Percentiles rank a stretch among this genome's conserved stretches.
Conservation (phyloP, 2,888 invertebrate species). For the Colostygia pectinataria region DNA sequence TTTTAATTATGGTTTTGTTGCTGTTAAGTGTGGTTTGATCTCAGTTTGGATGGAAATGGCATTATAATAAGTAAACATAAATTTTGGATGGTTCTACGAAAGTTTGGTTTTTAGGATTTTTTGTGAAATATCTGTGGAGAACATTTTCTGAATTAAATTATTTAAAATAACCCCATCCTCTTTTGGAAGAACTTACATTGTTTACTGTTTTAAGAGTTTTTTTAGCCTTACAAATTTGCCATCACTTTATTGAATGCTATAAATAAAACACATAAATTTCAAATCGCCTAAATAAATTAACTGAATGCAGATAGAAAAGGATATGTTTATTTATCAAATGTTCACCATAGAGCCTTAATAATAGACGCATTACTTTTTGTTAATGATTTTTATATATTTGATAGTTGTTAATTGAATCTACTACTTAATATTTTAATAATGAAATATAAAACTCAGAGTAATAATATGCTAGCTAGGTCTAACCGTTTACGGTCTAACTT, state of each 20-base stretch:
- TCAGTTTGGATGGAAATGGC: conserved; percentile 8
- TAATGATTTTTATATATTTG: conserved; percentile 28
- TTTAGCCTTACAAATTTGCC: too few species aligned
- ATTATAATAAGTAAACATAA: neutral
- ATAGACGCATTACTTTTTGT: conserved; percentile 48
- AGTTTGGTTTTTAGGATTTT: neutral
- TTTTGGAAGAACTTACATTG: neutral
- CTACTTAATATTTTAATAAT: conserved; percentile 58
- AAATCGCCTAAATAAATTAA: conserved; percentile 44
- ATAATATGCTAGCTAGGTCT: conserved; percentile 5
- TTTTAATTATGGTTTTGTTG: neutral
- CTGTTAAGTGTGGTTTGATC: neutral
- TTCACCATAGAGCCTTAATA: conserved; percentile 46
- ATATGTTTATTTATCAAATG: conserved; percentile 47
- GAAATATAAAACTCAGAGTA: conserved; percentile 22
- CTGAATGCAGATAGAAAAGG: conserved; percentile 52
- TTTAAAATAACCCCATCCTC: too few species aligned
- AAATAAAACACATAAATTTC: conserved; percentile 25
- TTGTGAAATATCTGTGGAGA: neutral
- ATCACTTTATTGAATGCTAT: neutral
- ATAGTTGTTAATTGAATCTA: conserved; percentile 40
- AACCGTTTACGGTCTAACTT: too few species aligned
- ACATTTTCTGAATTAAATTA: too few species aligned
- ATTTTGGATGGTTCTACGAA: neutral
- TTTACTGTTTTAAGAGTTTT: too few species aligned